Evolutionary conservation across 2,113 vertebrate genomes (phyloP).

Genomic region (Ia io): DNA sequence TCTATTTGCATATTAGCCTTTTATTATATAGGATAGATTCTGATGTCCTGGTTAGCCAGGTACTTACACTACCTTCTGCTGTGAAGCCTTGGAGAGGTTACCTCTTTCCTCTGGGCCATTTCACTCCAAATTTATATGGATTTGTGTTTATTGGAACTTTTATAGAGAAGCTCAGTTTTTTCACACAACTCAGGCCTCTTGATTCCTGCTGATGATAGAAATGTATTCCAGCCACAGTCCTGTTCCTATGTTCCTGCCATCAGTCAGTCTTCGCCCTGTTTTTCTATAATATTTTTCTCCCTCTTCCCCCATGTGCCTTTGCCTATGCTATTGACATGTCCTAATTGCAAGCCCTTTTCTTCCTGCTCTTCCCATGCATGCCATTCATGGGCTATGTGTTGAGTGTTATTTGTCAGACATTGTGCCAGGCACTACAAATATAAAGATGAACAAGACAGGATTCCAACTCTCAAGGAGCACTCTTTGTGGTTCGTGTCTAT

Average conservation of each 20-base stretch:
- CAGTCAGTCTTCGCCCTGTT: not conserved
- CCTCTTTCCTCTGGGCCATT: not conserved
- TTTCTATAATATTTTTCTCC: not conserved
- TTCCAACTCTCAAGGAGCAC: not conserved
- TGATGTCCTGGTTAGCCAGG: not conserved
- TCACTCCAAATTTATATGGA: too few relatives aligned
- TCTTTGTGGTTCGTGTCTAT: fast-evolving
- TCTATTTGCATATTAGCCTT: too few relatives aligned
- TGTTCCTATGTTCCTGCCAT: not conserved
- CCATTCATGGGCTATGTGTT: not conserved
- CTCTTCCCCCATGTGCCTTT: not conserved
- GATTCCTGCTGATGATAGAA: not conserved
- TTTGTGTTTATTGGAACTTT: not conserved
- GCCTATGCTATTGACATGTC: not conserved
- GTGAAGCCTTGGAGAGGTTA: not conserved
- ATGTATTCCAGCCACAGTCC: not conserved
- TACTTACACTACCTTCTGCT: not conserved
- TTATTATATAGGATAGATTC: not conserved
- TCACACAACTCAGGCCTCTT: not conserved
- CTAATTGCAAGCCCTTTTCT: not conserved
- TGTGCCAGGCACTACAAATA: not conserved
- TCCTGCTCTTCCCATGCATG: not conserved
- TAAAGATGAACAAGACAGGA: not conserved
- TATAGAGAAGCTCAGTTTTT: not conserved
- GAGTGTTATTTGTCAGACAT: not conserved